phyloP scores from a whole-genome alignment of 2,113 vertebrate species.

The Neolamprologus devosi region DNA sequence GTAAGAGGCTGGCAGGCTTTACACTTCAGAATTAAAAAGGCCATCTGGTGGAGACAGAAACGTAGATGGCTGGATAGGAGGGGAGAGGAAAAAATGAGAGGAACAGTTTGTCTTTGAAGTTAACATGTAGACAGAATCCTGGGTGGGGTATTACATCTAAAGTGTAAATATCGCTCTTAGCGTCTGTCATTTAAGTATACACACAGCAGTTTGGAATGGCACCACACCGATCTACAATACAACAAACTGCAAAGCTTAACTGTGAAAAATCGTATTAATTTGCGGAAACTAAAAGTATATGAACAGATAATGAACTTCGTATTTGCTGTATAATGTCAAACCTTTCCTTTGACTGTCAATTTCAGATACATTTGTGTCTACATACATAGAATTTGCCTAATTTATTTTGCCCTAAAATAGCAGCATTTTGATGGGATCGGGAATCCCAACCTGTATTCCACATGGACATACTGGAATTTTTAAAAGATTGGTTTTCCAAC shows the following conservation, averaged over 20 bases:
- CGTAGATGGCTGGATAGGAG: slow-evolving; percentile 25
- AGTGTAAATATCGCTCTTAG: slow-evolving; percentile 16
- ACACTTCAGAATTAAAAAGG: slow-evolving; percentile 62
- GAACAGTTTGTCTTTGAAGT: slow-evolving; percentile 35
- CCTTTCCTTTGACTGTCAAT: background rate
- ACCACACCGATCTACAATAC: background rate
- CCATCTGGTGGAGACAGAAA: slow-evolving; percentile 64
- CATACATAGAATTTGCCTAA: background rate
- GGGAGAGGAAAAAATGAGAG: slow-evolving; percentile 21
- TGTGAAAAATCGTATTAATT: background rate
- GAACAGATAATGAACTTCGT: background rate
- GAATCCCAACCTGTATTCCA: background rate
- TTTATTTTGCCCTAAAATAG: background rate
- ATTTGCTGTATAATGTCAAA: background rate
- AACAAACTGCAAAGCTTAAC: background rate
- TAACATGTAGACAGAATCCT: slow-evolving; percentile 30
- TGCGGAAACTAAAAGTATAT: background rate
- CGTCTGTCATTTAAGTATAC: background rate
- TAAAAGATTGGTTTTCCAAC: background rate
- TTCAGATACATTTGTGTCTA: background rate
- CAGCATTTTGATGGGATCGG: background rate
- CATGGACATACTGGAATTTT: background rate
- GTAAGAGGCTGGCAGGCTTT: slow-evolving; percentile 57
- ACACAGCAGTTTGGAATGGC: background rate
- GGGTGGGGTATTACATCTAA: slow-evolving; percentile 13